phyloP scores from a whole-genome alignment of 2,797 vertebrate species.

The Huso huso region DNA sequence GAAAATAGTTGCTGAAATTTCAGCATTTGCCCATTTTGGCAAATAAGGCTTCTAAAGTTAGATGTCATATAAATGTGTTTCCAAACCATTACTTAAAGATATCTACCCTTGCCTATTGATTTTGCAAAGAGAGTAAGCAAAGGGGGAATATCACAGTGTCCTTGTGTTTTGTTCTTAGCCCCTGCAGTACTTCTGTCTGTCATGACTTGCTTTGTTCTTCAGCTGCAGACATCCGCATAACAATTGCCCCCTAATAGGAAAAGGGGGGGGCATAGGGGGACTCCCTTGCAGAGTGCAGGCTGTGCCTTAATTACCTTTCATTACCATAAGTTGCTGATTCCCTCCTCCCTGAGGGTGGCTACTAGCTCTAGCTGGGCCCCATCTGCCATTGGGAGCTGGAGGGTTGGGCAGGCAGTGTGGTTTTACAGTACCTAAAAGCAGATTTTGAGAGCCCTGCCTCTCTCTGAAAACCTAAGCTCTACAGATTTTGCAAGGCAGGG shows the following conservation, averaged over 20 bases:
- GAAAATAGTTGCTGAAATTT: too few species aligned
- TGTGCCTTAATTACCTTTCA: constrained; percentile 27
- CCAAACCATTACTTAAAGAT: too few species aligned
- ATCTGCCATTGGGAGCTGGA: constrained; percentile 39
- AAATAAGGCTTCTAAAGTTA: too few species aligned
- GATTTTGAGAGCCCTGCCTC: constrained; percentile 31
- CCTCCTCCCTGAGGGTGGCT: constrained; percentile 29
- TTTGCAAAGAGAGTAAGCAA: neutral
- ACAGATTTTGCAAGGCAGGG: constrained; percentile 10
- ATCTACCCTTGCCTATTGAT: too few species aligned
- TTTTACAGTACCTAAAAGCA: constrained; percentile 22
- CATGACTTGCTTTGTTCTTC: constrained; percentile 8
- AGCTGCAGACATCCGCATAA: neutral
- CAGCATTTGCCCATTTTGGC: too few species aligned
- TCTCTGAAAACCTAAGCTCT: constrained; percentile 16
- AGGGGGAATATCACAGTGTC: neutral
- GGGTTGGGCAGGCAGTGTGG: constrained; percentile 25
- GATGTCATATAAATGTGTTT: too few species aligned
- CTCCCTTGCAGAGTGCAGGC: constrained; percentile 7
- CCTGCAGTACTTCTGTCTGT: constrained; percentile 1
- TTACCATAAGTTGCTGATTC: constrained; percentile 35
- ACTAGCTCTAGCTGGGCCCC: constrained; percentile 33
- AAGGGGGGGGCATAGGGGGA: neutral
- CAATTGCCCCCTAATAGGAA: neutral
- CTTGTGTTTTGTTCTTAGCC: neutral